These are phyloP conservation scores for Tenthredo amoena DNA, from an alignment of 2,888 invertebrate species.

Conservation along the genomic window DNA sequence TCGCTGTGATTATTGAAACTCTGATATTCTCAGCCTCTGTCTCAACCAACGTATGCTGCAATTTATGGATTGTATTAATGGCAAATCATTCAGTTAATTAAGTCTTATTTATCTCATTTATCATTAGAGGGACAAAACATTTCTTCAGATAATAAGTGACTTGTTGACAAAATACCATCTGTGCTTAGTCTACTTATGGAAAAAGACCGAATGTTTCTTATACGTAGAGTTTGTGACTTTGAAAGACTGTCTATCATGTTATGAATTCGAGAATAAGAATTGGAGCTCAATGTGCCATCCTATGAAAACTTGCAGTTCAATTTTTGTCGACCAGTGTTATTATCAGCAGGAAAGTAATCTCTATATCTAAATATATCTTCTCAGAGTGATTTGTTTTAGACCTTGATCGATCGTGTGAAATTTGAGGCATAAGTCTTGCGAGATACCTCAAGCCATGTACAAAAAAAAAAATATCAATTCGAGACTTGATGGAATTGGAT, in stretches of 20 bases:
- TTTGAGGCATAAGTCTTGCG: not conserved
- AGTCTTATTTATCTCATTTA: not conserved
- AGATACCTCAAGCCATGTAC: too few species aligned
- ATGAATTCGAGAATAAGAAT: not conserved
- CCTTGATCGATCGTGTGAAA: not conserved
- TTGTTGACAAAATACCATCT: not conserved
- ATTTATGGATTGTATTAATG: slow-evolving; percentile 50
- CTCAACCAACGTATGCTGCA: slow-evolving; percentile 80
- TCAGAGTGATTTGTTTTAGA: not conserved
- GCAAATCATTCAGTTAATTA: slow-evolving; percentile 21
- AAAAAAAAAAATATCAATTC: too few species aligned
- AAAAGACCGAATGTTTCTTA: not conserved
- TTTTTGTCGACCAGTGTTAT: not conserved
- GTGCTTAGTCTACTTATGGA: not conserved
- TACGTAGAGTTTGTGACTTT: not conserved
- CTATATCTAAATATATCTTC: not conserved
- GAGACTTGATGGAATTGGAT: too few species aligned
- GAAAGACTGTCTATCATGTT: not conserved
- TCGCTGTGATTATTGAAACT: slow-evolving; percentile 77
- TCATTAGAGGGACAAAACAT: not conserved
- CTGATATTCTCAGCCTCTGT: slow-evolving; percentile 81
- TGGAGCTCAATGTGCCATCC: not conserved
- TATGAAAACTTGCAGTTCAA: not conserved
- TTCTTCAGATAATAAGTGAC: not conserved
- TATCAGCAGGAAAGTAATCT: not conserved